A percentile compares a stretch with the other conserved stretches of the same genome.
These are phyloP conservation scores for Megaleporinus macrocephalus DNA, from an alignment of 2,113 vertebrate genomes.

Conservation along the genomic window DNA sequence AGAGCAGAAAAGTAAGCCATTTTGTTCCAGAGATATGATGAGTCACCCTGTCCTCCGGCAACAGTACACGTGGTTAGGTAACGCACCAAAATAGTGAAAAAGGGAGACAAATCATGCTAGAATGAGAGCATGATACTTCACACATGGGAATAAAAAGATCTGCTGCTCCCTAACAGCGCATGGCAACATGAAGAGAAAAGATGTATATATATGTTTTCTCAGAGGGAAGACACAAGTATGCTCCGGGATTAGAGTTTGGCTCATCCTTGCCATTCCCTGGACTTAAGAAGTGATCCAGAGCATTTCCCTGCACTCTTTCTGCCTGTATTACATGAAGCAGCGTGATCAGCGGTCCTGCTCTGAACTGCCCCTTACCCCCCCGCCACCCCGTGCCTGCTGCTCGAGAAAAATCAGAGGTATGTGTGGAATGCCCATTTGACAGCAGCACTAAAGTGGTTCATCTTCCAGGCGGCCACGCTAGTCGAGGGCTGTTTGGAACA, in stretches of 20 bases:
- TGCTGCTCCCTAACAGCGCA: conserved; percentile 38
- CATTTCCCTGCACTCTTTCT: conserved; percentile 9
- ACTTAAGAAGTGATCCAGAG: conserved; percentile 45
- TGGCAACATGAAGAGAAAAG: conserved; percentile 43
- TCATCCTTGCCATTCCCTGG: conserved; percentile 24
- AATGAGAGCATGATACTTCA: conserved; percentile 39
- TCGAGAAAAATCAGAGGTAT: conserved; percentile 69
- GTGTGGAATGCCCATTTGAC: conserved; percentile 75
- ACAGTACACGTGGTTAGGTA: conserved; percentile 52
- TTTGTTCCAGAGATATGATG: conserved; percentile 50
- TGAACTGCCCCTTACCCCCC: conserved; percentile 59
- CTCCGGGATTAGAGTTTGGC: conserved; percentile 36
- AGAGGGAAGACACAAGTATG: conserved; percentile 32
- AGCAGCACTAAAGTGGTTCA: conserved; percentile 59
- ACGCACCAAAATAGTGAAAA: conserved; percentile 39
- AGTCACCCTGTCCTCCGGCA: conserved; percentile 52
- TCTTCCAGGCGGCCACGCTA: conserved; percentile 59
- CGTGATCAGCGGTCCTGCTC: conserved; percentile 47
- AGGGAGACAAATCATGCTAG: conserved; percentile 41
- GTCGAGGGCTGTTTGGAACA: conserved; percentile 68
- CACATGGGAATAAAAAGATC: conserved; percentile 34
- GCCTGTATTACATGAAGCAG: conserved; percentile 49
- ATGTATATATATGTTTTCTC: conserved; percentile 12
- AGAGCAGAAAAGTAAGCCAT: conserved; percentile 50
- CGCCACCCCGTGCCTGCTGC: conserved; percentile 58